These are phyloP conservation scores for Phylloscopus trochiloides DNA, from an alignment of 2,113 vertebrate species.

Conservation along the genomic window DNA sequence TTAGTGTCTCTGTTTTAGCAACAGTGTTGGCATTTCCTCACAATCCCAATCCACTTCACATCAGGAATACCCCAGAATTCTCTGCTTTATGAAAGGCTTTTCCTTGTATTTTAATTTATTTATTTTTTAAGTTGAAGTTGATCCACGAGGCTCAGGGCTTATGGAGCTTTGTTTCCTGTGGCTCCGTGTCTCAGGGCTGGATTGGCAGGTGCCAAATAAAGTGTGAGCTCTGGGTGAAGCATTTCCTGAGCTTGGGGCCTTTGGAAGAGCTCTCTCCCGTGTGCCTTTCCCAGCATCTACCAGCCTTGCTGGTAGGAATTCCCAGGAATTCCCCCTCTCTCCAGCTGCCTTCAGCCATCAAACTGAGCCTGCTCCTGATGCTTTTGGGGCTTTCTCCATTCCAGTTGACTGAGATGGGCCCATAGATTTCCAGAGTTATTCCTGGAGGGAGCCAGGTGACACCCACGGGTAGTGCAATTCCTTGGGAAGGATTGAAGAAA, in stretches of 20 bases:
- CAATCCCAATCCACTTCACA: fast-evolving
- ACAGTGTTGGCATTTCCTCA: background rate
- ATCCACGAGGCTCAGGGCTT: fast-evolving
- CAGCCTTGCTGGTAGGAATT: background rate
- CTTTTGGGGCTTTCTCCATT: background rate
- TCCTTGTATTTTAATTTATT: fast-evolving
- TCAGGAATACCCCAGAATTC: background rate
- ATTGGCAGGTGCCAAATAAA: background rate
- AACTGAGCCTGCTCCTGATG: background rate
- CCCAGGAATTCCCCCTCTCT: background rate
- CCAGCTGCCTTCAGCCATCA: background rate
- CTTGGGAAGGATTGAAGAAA: background rate
- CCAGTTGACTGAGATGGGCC: background rate
- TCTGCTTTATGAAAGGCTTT: background rate
- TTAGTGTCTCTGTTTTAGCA: background rate
- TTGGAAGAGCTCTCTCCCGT: background rate
- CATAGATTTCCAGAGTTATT: background rate
- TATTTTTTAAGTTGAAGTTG: background rate
- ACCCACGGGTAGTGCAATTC: fast-evolving
- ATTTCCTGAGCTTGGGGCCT: background rate
- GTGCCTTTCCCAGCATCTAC: background rate
- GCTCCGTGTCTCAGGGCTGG: background rate
- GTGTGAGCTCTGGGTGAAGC: background rate
- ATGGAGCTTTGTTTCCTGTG: background rate
- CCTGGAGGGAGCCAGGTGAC: background rate